Conservation (phyloP, 2,797 vertebrate genomes). For the Periparus ater region DNA sequence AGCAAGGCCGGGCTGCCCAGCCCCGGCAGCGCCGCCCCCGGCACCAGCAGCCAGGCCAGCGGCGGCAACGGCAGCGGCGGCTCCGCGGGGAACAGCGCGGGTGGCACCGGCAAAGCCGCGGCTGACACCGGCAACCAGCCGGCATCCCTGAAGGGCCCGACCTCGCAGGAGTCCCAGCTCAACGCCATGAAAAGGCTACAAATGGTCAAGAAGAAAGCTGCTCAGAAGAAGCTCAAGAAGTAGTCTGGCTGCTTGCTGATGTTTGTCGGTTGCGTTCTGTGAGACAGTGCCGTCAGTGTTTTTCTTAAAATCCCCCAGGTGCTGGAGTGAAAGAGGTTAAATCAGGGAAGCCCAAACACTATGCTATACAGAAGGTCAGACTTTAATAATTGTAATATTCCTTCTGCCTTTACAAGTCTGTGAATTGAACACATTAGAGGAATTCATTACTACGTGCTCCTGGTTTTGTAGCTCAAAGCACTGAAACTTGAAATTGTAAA, state of each 20-base stretch:
- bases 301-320: not conserved
- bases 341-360: not conserved
- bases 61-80: slow-evolving; percentile 67
- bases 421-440: not conserved
- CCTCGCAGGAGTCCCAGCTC: slow-evolving; percentile 95
- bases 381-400: not conserved
- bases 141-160: slow-evolving; percentile 85
- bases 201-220: slow-evolving; percentile 97
- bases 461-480: not conserved
- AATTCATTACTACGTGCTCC: not conserved
- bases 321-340: not conserved
- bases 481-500: not conserved
- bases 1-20: slow-evolving; percentile 85
- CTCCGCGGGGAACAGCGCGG: slow-evolving; percentile 52
- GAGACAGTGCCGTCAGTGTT: not conserved
- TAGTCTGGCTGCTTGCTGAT: slow-evolving; percentile 37
- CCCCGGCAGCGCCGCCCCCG: slow-evolving; percentile 68
- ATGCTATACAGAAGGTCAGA: not conserved
- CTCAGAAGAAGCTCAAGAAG: slow-evolving; percentile 97
- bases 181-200: slow-evolving; percentile 96
- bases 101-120: slow-evolving; percentile 73
- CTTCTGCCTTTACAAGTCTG: not conserved
- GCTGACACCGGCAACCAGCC: slow-evolving; percentile 65
- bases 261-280: not conserved
- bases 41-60: slow-evolving; percentile 33